Evolutionary conservation across 2,888 invertebrate genomes (phyloP).

Genomic region (Mantis religiosa): DNA sequence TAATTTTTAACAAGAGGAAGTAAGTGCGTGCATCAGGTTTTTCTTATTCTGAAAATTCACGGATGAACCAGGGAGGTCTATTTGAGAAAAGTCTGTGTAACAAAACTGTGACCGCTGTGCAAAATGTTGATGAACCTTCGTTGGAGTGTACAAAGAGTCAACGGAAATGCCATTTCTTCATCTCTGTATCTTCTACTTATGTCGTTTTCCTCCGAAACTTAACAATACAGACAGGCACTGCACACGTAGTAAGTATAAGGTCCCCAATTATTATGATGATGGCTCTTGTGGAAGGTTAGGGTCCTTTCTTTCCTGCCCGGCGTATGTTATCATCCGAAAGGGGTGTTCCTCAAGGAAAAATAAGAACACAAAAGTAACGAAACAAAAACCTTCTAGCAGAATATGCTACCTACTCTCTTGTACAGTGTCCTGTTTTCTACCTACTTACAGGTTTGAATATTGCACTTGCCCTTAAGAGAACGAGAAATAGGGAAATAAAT

Average conservation of each 20-base stretch:
- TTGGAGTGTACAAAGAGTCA: neutral
- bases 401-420: no score
- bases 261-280: constrained; percentile 4
- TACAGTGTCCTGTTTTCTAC: no score
- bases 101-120: no score
- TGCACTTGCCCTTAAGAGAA: no score
- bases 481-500: no score
- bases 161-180: neutral
- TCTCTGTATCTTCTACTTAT: neutral
- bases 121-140: neutral
- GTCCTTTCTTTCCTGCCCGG: neutral
- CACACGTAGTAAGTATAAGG: neutral
- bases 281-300: neutral
- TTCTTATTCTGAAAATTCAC: no score
- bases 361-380: neutral
- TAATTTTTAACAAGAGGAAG: no score
- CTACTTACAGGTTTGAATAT: no score
- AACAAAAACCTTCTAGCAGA: neutral
- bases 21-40: no score
- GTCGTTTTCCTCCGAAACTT: neutral
- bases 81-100: no score
- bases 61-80: no score
- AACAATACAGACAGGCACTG: neutral
- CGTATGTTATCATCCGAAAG: neutral
- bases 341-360: neutral